Evolutionary conservation across 23 tunicate species (phyloP).

Genomic region (Phallusia fumigata): DNA sequence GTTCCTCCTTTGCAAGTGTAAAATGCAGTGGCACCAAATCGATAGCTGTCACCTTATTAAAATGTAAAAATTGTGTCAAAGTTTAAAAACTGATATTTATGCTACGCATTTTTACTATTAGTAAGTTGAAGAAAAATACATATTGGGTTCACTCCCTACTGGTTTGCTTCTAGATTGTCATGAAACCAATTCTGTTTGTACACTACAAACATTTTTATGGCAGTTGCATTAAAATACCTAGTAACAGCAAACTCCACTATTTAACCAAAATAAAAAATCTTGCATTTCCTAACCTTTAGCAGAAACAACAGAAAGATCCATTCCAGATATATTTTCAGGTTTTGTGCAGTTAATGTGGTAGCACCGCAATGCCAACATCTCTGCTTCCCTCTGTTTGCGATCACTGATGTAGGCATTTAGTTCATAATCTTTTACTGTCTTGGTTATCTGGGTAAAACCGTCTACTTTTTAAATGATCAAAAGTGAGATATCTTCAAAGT

Average conservation of each 20-base stretch:
- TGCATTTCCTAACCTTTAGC: not conserved
- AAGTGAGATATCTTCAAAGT: too few relatives aligned
- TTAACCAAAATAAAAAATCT: too few relatives aligned
- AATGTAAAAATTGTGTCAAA: too few relatives aligned
- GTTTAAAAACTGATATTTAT: too few relatives aligned
- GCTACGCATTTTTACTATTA: too few relatives aligned
- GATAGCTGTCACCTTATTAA: constrained; percentile 11
- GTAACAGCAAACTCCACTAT: too few relatives aligned
- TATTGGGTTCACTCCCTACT: too few relatives aligned
- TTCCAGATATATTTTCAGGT: constrained; percentile 50
- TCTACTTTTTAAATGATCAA: not conserved
- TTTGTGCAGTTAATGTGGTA: constrained; percentile 25
- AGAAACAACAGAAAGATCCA: constrained; percentile 4
- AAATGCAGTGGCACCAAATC: constrained; percentile 28
- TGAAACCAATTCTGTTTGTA: too few relatives aligned
- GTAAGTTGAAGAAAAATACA: too few relatives aligned
- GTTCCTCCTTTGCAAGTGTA: constrained; percentile 58
- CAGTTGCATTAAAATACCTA: too few relatives aligned
- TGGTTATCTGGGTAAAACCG: constrained; percentile 2
- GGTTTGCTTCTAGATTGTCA: too few relatives aligned
- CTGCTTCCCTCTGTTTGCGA: constrained; percentile 29
- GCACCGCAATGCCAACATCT: constrained; percentile 24
- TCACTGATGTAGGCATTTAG: constrained; percentile 33
- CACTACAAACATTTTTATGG: too few relatives aligned
- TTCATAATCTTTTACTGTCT: constrained; percentile 25